Conservation (phyloP, 2,113 vertebrate species). For the Catagonus wagneri region DNA sequence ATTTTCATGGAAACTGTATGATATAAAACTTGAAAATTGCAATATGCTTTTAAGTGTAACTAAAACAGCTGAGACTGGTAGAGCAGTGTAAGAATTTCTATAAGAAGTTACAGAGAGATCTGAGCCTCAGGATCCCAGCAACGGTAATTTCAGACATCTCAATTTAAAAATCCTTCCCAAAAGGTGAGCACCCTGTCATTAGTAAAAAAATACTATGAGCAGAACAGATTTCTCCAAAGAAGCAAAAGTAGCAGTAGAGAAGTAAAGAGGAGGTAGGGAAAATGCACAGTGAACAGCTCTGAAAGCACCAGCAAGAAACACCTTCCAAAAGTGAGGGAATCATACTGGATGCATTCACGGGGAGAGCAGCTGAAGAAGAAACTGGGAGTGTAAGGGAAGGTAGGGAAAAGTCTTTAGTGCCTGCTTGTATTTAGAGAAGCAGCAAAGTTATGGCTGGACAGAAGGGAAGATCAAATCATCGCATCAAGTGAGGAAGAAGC, state of each 20-base stretch:
- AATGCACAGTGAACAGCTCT: background rate
- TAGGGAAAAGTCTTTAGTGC: background rate
- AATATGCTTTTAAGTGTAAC: background rate
- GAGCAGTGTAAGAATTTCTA: background rate
- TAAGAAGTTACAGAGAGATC: background rate
- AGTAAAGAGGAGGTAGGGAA: background rate
- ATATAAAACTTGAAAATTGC: background rate
- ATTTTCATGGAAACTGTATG: background rate
- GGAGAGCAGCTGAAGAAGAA: background rate
- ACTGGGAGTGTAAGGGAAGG: fast-evolving
- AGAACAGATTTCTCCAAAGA: background rate
- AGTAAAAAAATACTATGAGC: background rate
- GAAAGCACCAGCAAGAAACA: background rate
- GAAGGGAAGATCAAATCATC: background rate
- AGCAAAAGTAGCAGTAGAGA: background rate
- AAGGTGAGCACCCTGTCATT: background rate
- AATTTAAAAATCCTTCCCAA: background rate
- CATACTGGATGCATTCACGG: background rate
- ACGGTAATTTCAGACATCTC: background rate
- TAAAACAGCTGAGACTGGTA: background rate
- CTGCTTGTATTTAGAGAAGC: background rate
- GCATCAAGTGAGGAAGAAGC: background rate
- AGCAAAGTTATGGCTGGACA: background rate
- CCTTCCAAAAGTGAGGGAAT: background rate
- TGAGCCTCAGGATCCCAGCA: background rate